Conservation (phyloP, 2,797 vertebrate species). For the Podarcis siculus region DNA sequence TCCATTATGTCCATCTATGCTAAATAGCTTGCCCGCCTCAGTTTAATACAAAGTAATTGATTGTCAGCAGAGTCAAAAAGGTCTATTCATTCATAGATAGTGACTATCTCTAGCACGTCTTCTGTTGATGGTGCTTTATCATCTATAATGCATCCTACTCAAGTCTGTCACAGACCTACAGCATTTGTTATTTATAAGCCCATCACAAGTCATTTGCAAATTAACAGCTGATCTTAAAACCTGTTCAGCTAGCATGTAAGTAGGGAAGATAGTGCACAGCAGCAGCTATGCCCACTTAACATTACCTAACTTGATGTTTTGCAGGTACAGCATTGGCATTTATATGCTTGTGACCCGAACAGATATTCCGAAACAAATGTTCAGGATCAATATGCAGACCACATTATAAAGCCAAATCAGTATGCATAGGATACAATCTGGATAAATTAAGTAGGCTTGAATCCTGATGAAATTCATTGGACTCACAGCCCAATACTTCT, state of each 20-base stretch:
- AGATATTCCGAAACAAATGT: not conserved
- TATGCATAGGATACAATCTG: not conserved
- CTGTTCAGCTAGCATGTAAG: not conserved
- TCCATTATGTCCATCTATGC: not conserved
- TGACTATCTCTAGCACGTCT: not conserved
- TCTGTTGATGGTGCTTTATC: not conserved
- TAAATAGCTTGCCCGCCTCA: not conserved
- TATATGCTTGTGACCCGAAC: not conserved
- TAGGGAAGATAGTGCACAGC: not conserved
- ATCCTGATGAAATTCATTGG: not conserved
- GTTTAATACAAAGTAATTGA: not conserved
- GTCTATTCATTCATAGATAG: not conserved
- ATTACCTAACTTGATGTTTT: not conserved
- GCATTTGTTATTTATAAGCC: constrained; percentile 9
- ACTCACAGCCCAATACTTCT: not conserved
- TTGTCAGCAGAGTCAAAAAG: not conserved
- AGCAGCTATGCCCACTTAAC: not conserved
- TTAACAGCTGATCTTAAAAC: constrained; percentile 17
- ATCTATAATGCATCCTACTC: constrained; percentile 17
- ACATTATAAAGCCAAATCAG: not conserved
- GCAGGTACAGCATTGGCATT: not conserved
- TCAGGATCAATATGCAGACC: not conserved
- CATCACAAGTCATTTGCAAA: constrained; percentile 12
- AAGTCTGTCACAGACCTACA: not conserved
- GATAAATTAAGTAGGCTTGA: not conserved